Evolutionary conservation across 2,797 vertebrate species (phyloP).

Genomic region (Glyptemys insculpta): DNA sequence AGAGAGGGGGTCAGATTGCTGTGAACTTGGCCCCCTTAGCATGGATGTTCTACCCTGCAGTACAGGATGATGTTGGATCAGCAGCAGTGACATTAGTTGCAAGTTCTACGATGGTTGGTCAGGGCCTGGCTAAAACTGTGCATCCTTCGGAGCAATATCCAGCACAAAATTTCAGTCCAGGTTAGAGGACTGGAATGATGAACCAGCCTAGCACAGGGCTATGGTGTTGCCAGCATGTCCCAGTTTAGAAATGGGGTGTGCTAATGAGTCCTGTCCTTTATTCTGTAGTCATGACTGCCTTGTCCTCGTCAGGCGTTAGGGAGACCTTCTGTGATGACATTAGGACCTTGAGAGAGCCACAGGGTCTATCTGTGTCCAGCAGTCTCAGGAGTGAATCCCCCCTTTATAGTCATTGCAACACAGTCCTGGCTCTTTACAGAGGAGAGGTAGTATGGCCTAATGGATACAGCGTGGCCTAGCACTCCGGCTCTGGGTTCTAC

Average conservation of each 20-base stretch:
- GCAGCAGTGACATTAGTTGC: accelerated
- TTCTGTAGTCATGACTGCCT: neutral
- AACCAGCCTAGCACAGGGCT: neutral
- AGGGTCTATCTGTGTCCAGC: too few relatives aligned
- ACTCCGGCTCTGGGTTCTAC: neutral
- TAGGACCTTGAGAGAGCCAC: neutral
- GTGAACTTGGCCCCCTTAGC: neutral
- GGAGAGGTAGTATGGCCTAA: neutral
- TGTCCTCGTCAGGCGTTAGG: neutral
- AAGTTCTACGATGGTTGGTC: accelerated
- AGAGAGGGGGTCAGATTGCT: neutral
- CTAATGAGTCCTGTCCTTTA: neutral
- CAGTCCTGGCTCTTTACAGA: neutral
- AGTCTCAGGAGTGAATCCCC: too few relatives aligned
- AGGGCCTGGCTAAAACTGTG: neutral
- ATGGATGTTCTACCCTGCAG: accelerated
- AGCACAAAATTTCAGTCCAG: accelerated
- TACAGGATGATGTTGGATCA: neutral
- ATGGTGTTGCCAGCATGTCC: neutral
- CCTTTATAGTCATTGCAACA: too few relatives aligned
- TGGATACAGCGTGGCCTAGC: neutral
- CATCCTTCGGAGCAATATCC: accelerated
- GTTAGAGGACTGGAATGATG: neutral
- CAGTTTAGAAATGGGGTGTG: accelerated
- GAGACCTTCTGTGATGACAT: neutral